A percentile compares a stretch with the other conserved stretches of the same genome.
Evolutionary conservation across 1,140 invertebrate genomes (phyloP).

Genomic region (Notospermus geniculatus): DNA sequence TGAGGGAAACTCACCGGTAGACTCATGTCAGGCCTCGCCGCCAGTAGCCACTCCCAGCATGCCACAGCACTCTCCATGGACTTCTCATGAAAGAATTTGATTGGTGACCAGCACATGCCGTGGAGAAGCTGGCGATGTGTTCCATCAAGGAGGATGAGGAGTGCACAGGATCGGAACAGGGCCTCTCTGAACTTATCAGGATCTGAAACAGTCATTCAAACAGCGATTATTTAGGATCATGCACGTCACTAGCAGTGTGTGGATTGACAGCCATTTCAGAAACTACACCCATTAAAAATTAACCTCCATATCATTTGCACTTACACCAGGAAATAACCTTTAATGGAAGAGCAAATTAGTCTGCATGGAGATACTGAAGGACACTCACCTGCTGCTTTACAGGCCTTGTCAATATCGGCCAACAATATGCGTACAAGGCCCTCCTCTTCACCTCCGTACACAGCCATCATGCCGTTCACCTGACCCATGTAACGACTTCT

Average conservation of each 20-base stretch:
- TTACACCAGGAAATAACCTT: too few relatives aligned
- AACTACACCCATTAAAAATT: conserved; percentile 23
- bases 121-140: conserved; percentile 68
- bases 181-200: conserved; percentile 69
- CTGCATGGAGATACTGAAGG: too few relatives aligned
- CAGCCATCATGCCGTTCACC: conserved; percentile 62
- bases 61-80: conserved; percentile 86
- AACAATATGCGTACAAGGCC: conserved; percentile 34
- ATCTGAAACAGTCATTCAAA: conserved; percentile 55
- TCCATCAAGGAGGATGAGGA: conserved; percentile 75
- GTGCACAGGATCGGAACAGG: conserved; percentile 85
- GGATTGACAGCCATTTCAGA: conserved; percentile 4
- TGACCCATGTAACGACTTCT: conserved; percentile 81
- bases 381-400: conserved; percentile 28
- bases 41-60: conserved; percentile 98
- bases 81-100: conserved; percentile 84
- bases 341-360: too few relatives aligned
- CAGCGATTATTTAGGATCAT: too few relatives aligned
- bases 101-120: conserved; percentile 77
- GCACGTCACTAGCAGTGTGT: too few relatives aligned
- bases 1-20: conserved; percentile 58
- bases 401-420: conserved; percentile 32
- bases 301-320: too few relatives aligned
- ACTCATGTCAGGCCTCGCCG: conserved; percentile 86
- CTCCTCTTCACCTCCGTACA: conserved; percentile 29